phyloP scores from a whole-genome alignment of 2,113 vertebrate species.

The Phrynosoma blainvillii region DNA sequence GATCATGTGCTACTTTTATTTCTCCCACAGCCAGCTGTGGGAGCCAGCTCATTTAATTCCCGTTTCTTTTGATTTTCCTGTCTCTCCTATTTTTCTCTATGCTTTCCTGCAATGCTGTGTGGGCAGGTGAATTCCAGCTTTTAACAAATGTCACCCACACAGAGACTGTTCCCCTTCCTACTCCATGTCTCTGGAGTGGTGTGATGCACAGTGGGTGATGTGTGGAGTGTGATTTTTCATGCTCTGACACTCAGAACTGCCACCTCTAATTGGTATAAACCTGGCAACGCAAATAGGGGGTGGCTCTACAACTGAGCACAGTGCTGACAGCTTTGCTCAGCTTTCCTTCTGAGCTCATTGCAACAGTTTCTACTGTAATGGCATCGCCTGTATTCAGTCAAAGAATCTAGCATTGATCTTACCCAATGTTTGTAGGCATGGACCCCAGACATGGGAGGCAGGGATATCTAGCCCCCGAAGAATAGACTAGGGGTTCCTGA shows the following conservation, averaged over 20 bases:
- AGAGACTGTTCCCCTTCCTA: background rate
- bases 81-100: background rate
- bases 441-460: too few relatives aligned
- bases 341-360: background rate
- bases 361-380: background rate
- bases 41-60: background rate
- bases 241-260: slow-evolving; percentile 14
- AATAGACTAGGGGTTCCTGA: too few relatives aligned
- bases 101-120: background rate
- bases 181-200: slow-evolving; percentile 29
- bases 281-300: background rate
- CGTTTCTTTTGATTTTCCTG: background rate
- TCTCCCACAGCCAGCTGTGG: background rate
- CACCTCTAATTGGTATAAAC: slow-evolving; percentile 23
- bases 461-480: too few relatives aligned
- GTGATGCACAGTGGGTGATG: background rate
- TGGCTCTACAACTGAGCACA: background rate
- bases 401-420: background rate
- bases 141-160: slow-evolving; percentile 6
- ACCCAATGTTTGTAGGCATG: too few relatives aligned
- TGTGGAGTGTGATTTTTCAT: slow-evolving; percentile 11
- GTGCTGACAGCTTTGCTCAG: background rate
- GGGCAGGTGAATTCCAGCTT: slow-evolving; percentile 24
- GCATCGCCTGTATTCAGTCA: background rate
- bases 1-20: background rate